Conservation (phyloP, 2,888 invertebrate genomes). For the Teleogryllus oceanicus region DNA sequence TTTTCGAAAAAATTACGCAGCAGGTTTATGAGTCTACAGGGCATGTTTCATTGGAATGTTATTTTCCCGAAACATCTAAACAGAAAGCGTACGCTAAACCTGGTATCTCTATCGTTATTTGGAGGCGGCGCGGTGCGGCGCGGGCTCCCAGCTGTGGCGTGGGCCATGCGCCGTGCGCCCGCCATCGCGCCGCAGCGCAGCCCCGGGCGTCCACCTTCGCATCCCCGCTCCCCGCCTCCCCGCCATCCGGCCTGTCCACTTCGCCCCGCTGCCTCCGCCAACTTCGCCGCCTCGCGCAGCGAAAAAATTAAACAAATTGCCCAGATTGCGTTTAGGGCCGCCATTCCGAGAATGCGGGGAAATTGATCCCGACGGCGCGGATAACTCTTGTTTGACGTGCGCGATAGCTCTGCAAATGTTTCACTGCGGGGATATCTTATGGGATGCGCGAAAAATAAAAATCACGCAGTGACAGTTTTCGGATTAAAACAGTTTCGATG, state of each 20-base stretch:
- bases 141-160: too few species aligned
- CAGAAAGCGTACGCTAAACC: too few species aligned
- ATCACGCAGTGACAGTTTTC: constrained; percentile 34
- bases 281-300: background rate
- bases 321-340: constrained; percentile 21
- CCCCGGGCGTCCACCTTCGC: background rate
- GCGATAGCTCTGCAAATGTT: constrained; percentile 31
- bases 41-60: too few species aligned
- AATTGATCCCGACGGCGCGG: constrained; percentile 25
- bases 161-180: background rate
- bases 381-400: constrained; percentile 34
- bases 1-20: too few species aligned
- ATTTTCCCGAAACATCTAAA: too few species aligned
- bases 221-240: background rate
- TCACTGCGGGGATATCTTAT: constrained; percentile 32
- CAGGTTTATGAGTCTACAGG: too few species aligned
- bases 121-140: too few species aligned
- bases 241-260: background rate
- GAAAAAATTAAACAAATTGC: constrained; percentile 22
- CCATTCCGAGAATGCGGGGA: constrained; percentile 20
- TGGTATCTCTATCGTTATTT: too few species aligned
- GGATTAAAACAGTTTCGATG: constrained; percentile 37
- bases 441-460: constrained; percentile 35
- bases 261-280: background rate
- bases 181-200: background rate